Conservation (phyloP, 37 sponge, comb jelly and placozoan genomes). For the Aphrocallistes beatrix region DNA sequence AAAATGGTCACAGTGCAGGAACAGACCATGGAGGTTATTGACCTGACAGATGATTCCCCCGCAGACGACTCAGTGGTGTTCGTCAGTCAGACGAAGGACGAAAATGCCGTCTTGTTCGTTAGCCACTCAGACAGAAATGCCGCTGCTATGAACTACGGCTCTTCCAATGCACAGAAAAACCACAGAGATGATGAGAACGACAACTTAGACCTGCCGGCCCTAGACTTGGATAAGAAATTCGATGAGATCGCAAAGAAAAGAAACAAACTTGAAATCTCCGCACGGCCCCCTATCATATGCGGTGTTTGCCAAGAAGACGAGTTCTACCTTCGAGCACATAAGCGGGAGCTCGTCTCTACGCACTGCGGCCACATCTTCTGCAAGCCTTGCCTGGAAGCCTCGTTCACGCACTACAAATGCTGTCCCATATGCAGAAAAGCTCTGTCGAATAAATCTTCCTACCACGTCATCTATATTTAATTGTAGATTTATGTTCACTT, state of each 20-base stretch:
- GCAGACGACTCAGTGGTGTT: background rate
- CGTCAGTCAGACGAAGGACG: background rate
- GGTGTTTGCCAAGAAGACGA: background rate
- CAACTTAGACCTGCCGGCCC: background rate
- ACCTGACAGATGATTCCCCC: background rate
- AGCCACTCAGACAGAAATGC: background rate
- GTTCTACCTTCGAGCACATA: background rate
- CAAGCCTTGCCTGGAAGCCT: background rate
- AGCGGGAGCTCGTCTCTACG: background rate
- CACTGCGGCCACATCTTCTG: conserved; percentile 1
- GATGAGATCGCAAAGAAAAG: background rate
- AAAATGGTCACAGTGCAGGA: background rate
- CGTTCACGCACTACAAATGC: background rate
- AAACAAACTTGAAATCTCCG: background rate
- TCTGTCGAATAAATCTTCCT: background rate
- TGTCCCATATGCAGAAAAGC: background rate
- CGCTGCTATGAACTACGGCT: background rate
- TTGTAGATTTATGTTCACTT: background rate
- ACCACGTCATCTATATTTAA: background rate
- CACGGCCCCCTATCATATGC: background rate
- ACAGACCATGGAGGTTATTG: background rate
- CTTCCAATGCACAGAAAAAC: background rate
- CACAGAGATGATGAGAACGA: background rate
- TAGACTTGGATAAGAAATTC: background rate
- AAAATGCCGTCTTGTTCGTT: background rate